Conservation (phyloP, 2,113 vertebrate species). For the Lophura nycthemera region DNA sequence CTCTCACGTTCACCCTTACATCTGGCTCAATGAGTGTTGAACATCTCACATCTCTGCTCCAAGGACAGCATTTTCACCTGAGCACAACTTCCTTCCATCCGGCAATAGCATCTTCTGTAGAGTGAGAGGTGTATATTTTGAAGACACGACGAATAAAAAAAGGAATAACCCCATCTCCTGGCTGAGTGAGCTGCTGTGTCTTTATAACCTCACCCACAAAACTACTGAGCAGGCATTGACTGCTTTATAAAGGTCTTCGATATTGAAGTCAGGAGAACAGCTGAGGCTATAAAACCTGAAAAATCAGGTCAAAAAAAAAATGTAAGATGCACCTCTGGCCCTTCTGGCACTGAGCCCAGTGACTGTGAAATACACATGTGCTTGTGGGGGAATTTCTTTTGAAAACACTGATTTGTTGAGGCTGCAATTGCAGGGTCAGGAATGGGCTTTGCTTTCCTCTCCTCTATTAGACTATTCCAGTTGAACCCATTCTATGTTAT, state of each 20-base stretch:
- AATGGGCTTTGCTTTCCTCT: not conserved
- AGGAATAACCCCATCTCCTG: not conserved
- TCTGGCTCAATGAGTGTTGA: not conserved
- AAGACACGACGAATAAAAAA: not conserved
- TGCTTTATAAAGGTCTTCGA: not conserved
- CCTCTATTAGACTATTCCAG: not conserved
- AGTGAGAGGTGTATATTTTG: not conserved
- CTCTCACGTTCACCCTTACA: not conserved
- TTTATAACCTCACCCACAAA: not conserved
- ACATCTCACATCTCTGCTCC: not conserved
- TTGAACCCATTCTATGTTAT: rapidly evolving
- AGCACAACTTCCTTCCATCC: not conserved
- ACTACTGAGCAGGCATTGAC: not conserved
- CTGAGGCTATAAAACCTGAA: not conserved
- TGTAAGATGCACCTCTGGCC: rapidly evolving
- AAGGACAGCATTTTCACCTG: rapidly evolving
- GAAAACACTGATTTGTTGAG: not conserved
- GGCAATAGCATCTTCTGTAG: not conserved
- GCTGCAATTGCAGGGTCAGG: not conserved
- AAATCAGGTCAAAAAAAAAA: not conserved
- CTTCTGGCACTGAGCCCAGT: rapidly evolving
- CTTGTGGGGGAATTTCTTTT: not conserved
- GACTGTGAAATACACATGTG: rapidly evolving
- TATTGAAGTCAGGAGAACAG: not conserved
- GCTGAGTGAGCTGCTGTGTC: not conserved